phyloP scores from a whole-genome alignment of 2,113 vertebrate species.

The Pelmatolapia mariae region DNA sequence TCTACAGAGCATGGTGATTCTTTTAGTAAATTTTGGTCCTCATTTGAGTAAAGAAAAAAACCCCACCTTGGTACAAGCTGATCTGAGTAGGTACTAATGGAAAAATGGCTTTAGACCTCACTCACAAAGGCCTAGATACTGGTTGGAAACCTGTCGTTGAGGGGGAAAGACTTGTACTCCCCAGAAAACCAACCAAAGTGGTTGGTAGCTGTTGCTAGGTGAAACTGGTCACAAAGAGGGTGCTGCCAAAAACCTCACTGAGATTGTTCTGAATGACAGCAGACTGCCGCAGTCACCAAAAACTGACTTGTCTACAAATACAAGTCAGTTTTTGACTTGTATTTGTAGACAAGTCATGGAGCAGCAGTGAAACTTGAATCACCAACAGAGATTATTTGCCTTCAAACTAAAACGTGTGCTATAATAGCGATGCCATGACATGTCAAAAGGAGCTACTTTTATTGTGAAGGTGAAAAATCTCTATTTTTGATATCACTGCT shows the following conservation, averaged over 20 bases:
- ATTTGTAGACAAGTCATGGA: not conserved
- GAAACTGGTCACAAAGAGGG: not conserved
- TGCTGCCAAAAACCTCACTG: not conserved
- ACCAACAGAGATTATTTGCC: not conserved
- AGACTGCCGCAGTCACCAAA: not conserved
- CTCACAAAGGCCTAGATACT: not conserved
- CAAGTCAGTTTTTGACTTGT: not conserved
- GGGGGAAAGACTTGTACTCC: not conserved
- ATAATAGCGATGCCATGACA: not conserved
- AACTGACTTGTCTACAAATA: not conserved
- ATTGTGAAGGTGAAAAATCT: not conserved
- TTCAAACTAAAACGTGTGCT: not conserved
- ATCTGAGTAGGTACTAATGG: not conserved
- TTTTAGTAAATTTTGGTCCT: not conserved
- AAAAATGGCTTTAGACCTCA: not conserved
- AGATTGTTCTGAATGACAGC: not conserved
- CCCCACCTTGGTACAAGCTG: not conserved
- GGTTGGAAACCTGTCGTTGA: accelerated
- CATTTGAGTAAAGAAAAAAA: not conserved
- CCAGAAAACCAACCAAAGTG: not conserved
- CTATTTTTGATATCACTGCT: not conserved
- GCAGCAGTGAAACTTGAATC: not conserved
- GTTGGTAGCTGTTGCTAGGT: not conserved
- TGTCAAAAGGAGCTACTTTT: not conserved
- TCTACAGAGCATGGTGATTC: not conserved